A percentile compares a stretch with the other conserved stretches of the same genome.
Evolutionary conservation across 2,113 vertebrate species (phyloP).

Genomic region (Macrotus californicus): DNA sequence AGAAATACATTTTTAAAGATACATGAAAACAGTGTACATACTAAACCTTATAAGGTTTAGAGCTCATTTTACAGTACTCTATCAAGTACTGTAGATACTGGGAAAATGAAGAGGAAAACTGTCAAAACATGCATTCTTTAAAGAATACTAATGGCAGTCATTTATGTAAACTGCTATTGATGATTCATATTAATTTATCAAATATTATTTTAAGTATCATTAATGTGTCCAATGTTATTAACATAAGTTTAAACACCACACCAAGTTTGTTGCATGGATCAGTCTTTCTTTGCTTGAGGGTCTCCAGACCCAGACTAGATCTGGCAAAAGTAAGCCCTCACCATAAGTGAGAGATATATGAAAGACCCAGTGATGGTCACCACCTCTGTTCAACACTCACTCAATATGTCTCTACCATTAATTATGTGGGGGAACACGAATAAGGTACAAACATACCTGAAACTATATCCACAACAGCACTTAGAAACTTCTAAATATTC

Average conservation of each 20-base stretch:
- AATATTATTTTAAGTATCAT: neutral
- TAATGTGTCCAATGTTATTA: neutral
- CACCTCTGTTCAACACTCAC: neutral
- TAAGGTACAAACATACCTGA: neutral
- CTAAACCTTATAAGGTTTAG: neutral
- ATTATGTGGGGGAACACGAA: neutral
- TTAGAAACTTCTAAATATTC: neutral
- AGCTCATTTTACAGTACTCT: neutral
- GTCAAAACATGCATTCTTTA: neutral
- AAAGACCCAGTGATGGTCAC: neutral
- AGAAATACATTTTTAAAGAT: neutral
- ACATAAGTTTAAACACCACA: neutral
- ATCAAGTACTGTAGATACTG: no score
- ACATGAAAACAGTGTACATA: neutral
- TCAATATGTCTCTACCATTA: neutral
- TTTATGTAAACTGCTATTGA: neutral
- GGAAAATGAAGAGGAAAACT: neutral
- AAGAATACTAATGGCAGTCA: neutral
- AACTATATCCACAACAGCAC: neutral
- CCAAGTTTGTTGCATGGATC: neutral
- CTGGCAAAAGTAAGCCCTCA: neutral
- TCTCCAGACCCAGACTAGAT: neutral
- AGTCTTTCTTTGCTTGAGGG: neutral
- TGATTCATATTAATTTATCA: neutral
- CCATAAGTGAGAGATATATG: rapidly evolving